Evolutionary conservation across 2,797 vertebrate species (phyloP).

Genomic region (Schizothorax lantsangensis): DNA sequence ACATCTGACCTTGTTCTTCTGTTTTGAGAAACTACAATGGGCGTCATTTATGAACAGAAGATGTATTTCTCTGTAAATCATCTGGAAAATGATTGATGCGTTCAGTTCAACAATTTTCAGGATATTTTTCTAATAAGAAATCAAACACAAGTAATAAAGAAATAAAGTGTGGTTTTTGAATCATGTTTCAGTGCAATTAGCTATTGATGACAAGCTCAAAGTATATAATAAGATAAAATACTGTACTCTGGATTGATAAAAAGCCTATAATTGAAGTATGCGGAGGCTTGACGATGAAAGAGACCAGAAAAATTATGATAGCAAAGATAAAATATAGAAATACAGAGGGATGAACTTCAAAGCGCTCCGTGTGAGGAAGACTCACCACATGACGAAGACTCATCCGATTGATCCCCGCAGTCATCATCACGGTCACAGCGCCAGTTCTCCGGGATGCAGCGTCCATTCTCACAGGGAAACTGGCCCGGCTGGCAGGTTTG

Average conservation of each 20-base stretch:
- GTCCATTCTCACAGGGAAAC: constrained; percentile 85
- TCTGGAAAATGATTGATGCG: not conserved
- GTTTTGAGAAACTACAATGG: not conserved
- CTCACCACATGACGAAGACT: constrained; percentile 82
- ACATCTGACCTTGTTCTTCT: not conserved
- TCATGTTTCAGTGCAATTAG: not conserved
- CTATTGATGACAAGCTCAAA: not conserved
- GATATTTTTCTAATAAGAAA: not conserved
- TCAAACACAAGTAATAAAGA: not conserved
- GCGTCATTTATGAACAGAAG: not conserved
- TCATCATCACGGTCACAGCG: constrained; percentile 87
- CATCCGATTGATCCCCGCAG: constrained; percentile 85
- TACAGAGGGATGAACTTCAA: constrained; percentile 23
- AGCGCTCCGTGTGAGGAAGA: not conserved
- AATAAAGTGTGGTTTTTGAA: not conserved
- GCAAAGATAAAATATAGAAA: constrained; percentile 21
- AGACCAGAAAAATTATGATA: not conserved
- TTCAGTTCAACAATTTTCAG: not conserved
- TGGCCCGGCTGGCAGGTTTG: constrained; percentile 84
- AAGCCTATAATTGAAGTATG: not conserved
- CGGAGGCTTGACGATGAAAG: not conserved
- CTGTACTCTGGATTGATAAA: not conserved
- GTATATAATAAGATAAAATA: not conserved
- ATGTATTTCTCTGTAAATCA: not conserved
- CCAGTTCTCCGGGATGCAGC: constrained; percentile 84